Evolutionary conservation across 2,113 vertebrate species (phyloP), one percentile per base, ranked within the genome.

Genomic region (Gallinago undulata): DNA sequence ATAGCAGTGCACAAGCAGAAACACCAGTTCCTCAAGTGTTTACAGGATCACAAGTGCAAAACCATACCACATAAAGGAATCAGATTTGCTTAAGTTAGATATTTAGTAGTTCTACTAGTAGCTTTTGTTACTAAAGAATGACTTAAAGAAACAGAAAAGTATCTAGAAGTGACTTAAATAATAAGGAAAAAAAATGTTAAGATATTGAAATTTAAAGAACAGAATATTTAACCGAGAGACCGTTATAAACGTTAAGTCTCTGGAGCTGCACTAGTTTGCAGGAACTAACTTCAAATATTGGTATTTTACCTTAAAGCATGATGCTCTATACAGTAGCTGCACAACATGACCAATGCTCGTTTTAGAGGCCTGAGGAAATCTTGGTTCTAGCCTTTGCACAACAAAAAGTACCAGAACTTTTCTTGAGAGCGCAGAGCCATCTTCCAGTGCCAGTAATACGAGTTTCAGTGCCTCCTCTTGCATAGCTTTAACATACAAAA

Each of bases 331-430:
- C 90, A 99, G 98, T 95, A 99, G 99, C 98, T 99, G 99, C 96
- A 99, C 99, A 95, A 99, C 99, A 12, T 99, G 99, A 75, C 99
- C 99, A 94, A 99, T 99, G 98, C 99, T 99, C 62, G 99, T 99
- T 98, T 99, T 99, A 66, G 99, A 99, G 68, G 99, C 99, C 98
- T 99, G 99, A 93, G 99, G 99, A 97, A 99, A 99, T 92, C 99
- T 98, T 74, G 99, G 99, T 97, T 99, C 99, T 68, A 99, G 97
- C 96, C 99, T 99, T 98, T 99, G 99, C 83, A 99, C 99, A 66
- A 99, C 99, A 96, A 99, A 99, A 98, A 99, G 98, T 94, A 99
- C 99, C 97, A 99, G 96, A 97, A 99, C 99, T 98, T 99, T 99
- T 97, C 99, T 98, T 82, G 99, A 99, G 78, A 99, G 98, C 41